Conservation (phyloP, 1,140 invertebrate species). For the Rhynchophorus ferrugineus region DNA sequence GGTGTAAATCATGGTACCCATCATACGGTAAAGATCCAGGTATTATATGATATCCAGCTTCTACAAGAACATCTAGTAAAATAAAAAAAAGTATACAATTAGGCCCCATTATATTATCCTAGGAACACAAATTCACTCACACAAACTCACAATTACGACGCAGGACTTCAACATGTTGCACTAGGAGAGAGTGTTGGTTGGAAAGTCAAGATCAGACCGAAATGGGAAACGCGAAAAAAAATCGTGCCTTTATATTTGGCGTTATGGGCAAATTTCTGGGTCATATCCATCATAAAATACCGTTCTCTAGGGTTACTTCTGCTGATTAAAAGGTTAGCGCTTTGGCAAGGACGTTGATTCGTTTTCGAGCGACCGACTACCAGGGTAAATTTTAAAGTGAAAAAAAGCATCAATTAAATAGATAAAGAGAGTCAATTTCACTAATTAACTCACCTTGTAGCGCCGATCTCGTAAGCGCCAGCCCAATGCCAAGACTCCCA, state of each 20-base stretch:
- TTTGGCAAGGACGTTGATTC: no score
- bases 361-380: no score
- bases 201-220: background rate
- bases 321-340: no score
- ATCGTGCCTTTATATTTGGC: constrained; percentile 2
- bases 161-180: background rate
- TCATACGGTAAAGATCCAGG: constrained; percentile 40
- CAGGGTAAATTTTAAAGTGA: no score
- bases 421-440: no score
- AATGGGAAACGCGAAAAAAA: constrained; percentile 1
- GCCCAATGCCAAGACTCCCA: no score
- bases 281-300: constrained; percentile 1
- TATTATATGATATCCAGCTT: constrained; percentile 29
- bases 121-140: background rate
- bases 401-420: no score
- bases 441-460: no score
- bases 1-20: constrained; percentile 48
- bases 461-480: no score
- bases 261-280: constrained; percentile 10
- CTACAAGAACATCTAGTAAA: constrained; percentile 13
- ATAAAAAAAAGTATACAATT: constrained; percentile 1
- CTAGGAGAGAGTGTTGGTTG: no score
- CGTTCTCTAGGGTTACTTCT: background rate
- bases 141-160: constrained; percentile 1
- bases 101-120: background rate